Conservation (phyloP, 2,113 vertebrate species). For the Puffinus mauretanicus region DNA sequence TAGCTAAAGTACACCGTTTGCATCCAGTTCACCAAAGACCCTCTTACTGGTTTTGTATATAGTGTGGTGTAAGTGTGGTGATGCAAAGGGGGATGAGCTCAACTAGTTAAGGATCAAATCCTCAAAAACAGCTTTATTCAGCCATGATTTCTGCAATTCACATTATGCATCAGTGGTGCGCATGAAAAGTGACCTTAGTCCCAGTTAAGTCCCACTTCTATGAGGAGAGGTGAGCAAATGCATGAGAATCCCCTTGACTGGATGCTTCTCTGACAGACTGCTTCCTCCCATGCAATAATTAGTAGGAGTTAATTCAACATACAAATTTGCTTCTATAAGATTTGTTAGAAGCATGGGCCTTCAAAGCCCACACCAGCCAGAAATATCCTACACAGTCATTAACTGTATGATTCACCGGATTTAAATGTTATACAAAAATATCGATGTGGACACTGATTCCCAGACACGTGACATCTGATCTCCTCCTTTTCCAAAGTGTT, state of each 20-base stretch:
- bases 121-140: not conserved
- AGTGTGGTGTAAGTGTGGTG: no score
- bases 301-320: not conserved
- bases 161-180: not conserved
- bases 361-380: constrained; percentile 13
- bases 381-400: not conserved
- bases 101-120: not conserved
- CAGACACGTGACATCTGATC: not conserved
- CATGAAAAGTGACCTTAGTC: not conserved
- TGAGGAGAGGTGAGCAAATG: not conserved
- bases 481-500: not conserved
- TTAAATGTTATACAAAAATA: not conserved
- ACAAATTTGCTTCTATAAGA: not conserved
- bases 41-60: not conserved
- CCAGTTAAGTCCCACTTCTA: not conserved
- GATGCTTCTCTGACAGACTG: not conserved
- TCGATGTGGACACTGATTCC: not conserved
- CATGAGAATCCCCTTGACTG: not conserved
- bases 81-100: not conserved
- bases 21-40: not conserved
- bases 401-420: not conserved
- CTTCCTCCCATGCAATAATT: not conserved
- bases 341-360: not conserved
- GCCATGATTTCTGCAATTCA: not conserved
- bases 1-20: not conserved